A percentile compares a stretch with the other conserved stretches of the same genome.
These are phyloP conservation scores for Megaceryle torquata DNA, from an alignment of 2,113 vertebrate species.

Conservation along the genomic window DNA sequence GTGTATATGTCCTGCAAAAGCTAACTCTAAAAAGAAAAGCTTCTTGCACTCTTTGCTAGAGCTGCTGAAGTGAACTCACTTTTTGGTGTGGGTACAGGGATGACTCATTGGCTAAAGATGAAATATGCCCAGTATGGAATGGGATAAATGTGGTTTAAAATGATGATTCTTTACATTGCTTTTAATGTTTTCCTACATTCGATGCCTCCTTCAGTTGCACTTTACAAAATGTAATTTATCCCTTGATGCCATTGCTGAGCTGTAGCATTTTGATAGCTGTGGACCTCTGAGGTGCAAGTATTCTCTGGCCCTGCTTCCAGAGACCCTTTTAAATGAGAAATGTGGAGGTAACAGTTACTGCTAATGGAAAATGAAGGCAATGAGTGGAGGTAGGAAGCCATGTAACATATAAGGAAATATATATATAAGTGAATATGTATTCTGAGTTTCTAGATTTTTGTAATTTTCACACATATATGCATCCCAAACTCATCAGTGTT, in stretches of 20 bases:
- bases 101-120: neutral
- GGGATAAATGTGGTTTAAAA: neutral
- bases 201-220: neutral
- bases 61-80: neutral
- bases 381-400: neutral
- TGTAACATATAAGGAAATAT: neutral
- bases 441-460: neutral
- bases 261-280: neutral
- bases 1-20: neutral
- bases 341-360: neutral
- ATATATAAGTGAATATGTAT: neutral
- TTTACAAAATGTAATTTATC: neutral
- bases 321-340: neutral
- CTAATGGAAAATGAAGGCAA: neutral
- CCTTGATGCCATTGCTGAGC: neutral
- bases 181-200: neutral
- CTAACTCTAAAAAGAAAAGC: neutral
- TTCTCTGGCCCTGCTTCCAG: neutral
- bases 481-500: neutral
- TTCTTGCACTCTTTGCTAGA: neutral
- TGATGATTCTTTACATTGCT: neutral
- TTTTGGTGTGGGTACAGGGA: neutral
- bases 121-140: neutral
- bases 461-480: neutral
- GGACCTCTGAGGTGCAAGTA: neutral